Evolutionary conservation across 2,888 invertebrate genomes (phyloP), one percentile per base, ranked within the genome.

Genomic region (Tryphoninae sp.): DNA sequence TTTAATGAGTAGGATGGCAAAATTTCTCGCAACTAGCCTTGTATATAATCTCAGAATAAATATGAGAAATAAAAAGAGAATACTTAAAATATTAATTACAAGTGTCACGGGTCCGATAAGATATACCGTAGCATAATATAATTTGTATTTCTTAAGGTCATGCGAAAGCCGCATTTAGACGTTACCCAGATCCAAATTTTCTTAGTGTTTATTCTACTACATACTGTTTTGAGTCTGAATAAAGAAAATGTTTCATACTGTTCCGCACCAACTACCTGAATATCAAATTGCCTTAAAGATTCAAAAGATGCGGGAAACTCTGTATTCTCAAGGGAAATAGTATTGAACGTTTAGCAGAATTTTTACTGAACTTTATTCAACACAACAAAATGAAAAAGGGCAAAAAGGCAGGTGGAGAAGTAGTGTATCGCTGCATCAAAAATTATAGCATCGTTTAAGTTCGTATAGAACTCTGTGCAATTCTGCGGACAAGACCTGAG

Each of bases 21-120:
- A 62, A 42, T 72, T 68, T 67, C 22, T 1, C n/a, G 67, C 6
- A 40, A 11, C 23, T 53, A 33, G 16, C 9, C 33, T 42, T 19
- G 45, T 42, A 6, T 8, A 19, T 62, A 58, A 62, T 45, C 45
- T 22, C 51, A 19, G 42, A 7, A 42, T 65, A 42, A 33, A 69
- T 4, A 7, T n/a, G 64, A 81, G 77, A 74, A 81, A 68, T 49
- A 62, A 8, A 61, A 64, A 19, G 68, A 49, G 64, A 73, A 13
- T 19, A 0, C 51, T 42, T 13, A 11, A 40, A 40, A 49, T 67
- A n/a, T 45, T 42, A 23, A 42, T 55, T 13, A 40, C n/a, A 45
- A 13, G 13, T 13, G 13, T 13, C 11, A 13, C 45, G 3, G 7
- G 11, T 33, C 13, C 16, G 9, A 64, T 49, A 0, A 58, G 68